phyloP scores from a whole-genome alignment of 2,113 vertebrate genomes.

The Atractosteus spatula region DNA sequence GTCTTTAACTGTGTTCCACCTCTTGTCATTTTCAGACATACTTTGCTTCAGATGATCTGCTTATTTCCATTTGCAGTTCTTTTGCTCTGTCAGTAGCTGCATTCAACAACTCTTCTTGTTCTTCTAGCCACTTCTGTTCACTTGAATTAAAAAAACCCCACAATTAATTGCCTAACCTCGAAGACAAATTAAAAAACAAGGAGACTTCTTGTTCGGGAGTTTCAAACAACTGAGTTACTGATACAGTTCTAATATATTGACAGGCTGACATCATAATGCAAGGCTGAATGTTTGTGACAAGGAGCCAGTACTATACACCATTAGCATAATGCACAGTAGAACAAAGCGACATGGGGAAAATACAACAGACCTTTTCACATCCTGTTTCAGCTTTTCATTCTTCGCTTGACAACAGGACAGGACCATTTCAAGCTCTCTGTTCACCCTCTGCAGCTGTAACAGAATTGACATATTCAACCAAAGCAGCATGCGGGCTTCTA shows the following conservation, averaged over 20 bases:
- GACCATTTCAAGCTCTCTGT: slow-evolving; percentile 65
- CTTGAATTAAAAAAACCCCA: slow-evolving; percentile 38
- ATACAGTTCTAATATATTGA: not conserved
- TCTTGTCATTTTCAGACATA: slow-evolving; percentile 22
- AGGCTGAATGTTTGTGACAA: not conserved
- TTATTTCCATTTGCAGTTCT: slow-evolving; percentile 44
- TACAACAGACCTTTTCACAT: slow-evolving; percentile 45
- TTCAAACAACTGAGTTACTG: not conserved
- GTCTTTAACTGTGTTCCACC: too few species aligned
- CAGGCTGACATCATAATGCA: too few species aligned
- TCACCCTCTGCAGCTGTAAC: slow-evolving; percentile 57
- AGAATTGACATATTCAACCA: not conserved
- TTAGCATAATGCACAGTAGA: not conserved
- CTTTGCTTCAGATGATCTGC: slow-evolving; percentile 50
- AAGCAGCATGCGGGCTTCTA: not conserved
- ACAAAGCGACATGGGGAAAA: not conserved
- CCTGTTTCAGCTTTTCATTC: slow-evolving; percentile 55
- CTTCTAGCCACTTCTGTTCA: slow-evolving; percentile 61
- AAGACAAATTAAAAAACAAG: too few species aligned
- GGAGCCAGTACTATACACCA: not conserved
- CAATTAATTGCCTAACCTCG: not conserved
- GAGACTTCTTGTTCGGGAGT: not conserved
- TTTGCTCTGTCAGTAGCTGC: slow-evolving; percentile 42
- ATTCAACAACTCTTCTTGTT: slow-evolving; percentile 52
- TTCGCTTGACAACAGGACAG: slow-evolving; percentile 59